Evolutionary conservation across 2,113 vertebrate species (phyloP), one percentile per base, ranked within the genome.

Genomic region (Dipodomys ordii): DNA sequence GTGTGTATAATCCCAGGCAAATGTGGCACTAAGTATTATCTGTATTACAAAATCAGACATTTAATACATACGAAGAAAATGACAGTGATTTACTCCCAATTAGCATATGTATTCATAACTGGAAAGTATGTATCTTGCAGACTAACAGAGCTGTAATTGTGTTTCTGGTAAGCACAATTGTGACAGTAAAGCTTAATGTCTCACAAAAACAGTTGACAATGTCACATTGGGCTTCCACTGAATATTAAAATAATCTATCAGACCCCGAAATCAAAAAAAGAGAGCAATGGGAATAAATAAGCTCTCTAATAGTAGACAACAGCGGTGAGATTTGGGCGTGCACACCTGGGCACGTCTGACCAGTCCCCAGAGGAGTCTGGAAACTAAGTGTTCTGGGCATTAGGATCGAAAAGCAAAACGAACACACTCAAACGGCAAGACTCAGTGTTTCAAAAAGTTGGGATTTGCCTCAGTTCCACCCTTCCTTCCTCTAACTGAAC

Each of bases 401-500:
- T 67, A 82, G 18, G 6, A 76, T 19, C 76, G 7, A 20, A 44
- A 84, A 62, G 65, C 9, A 84, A 86, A 92, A 74, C 18, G 60
- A 83, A 90, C 44, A 87, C 0, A 11, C 2, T 3, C 4, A 39
- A 22, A 32, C 46, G 69, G n/a, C 8, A n/a, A 76, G 65, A 71
- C 22, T 25, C 22, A 49, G 2, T 3, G 11, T 74, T 81, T 85
- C 19, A 80, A 76, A 65, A 76, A 83, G n/a, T 84, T 64, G 77
- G 23, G 35, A 65, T 88, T 78, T 79, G 30, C 74, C 78, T 78
- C 16, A 79, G 71, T 13, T 53, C 39, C 39, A 90, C 46, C 65
- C 35, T 94, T 91, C 77, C 76, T 91, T 76, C 83, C 65, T 74
- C 35, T n/a, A 83, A 69, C 6, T n/a, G 28, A 89, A 72, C 67